A percentile compares a stretch with the other conserved stretches of the same genome.
phyloP scores from a whole-genome alignment of 1,140 invertebrate species.

The Phthorimaea operculella region DNA sequence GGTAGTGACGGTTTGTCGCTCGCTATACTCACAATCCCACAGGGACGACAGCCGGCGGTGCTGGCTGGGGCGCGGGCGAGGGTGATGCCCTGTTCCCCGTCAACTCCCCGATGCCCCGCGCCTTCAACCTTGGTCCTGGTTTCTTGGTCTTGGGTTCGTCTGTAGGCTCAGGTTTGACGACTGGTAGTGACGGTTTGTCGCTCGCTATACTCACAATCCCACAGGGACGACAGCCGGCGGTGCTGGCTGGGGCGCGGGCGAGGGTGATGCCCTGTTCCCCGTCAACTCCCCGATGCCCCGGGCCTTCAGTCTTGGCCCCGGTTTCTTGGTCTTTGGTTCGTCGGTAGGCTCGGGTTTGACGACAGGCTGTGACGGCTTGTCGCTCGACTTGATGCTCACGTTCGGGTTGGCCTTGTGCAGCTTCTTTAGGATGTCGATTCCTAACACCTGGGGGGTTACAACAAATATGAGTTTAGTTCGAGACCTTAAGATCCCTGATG shows the following conservation, averaged over 20 bases:
- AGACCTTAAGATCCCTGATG: too few species aligned
- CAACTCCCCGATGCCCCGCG: neutral
- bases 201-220: slow-evolving; percentile 46
- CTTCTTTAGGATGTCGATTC: slow-evolving; percentile 29
- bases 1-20: too few species aligned
- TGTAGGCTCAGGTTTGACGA: neutral
- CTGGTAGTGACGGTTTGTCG: neutral
- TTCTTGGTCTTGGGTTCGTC: neutral
- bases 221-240: slow-evolving; percentile 34
- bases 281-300: neutral
- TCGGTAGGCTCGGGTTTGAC: neutral
- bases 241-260: neutral
- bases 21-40: slow-evolving; percentile 50
- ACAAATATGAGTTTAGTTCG: too few species aligned
- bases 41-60: slow-evolving; percentile 27
- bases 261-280: neutral
- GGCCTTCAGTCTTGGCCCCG: neutral
- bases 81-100: neutral
- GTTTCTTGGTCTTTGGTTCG: neutral
- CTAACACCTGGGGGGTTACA: slow-evolving; percentile 29
- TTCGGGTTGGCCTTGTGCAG: slow-evolving; percentile 16
- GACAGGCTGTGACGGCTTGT: neutral
- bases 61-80: neutral
- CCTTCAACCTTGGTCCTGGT: neutral
- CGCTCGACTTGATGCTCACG: neutral